Evolutionary conservation across 2,113 vertebrate species (phyloP).

Genomic region (Lampris incognitus): DNA sequence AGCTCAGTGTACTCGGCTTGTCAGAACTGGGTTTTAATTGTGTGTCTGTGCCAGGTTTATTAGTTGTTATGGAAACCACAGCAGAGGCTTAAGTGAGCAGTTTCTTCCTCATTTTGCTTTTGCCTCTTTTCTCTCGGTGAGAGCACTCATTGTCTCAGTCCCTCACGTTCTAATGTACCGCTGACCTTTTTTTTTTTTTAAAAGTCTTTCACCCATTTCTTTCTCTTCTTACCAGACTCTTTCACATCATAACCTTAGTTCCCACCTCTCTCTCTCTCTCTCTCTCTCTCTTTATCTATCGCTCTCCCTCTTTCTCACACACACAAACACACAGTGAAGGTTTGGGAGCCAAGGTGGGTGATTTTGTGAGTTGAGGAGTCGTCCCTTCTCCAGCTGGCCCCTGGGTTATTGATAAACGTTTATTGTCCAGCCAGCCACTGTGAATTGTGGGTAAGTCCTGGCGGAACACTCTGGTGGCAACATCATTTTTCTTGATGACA

Average conservation of each 20-base stretch:
- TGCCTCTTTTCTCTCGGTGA: background rate
- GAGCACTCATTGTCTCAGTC: background rate
- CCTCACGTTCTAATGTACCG: background rate
- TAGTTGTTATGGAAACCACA: constrained; percentile 58
- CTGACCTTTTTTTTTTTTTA: background rate
- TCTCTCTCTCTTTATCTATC: background rate
- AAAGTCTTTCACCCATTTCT: background rate
- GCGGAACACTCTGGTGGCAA: constrained; percentile 77
- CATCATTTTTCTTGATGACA: constrained; percentile 85
- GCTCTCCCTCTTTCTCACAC: too few species aligned
- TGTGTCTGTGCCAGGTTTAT: constrained; percentile 40
- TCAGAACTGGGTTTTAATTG: constrained; percentile 46
- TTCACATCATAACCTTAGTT: too few species aligned
- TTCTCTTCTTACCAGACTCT: background rate
- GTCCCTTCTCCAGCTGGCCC: constrained; percentile 43
- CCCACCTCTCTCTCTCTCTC: background rate
- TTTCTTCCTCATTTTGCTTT: constrained; percentile 5
- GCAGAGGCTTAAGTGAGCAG: constrained; percentile 28
- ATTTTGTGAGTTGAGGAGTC: constrained; percentile 54
- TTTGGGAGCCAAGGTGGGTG: background rate
- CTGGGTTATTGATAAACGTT: constrained; percentile 78
- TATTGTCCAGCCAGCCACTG: constrained; percentile 70
- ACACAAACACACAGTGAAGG: background rate
- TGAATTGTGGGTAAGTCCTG: constrained; percentile 75
- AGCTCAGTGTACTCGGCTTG: constrained; percentile 26